These are phyloP conservation scores for Xylocampa areola DNA, from an alignment of 2,888 invertebrate species.

Conservation along the genomic window DNA sequence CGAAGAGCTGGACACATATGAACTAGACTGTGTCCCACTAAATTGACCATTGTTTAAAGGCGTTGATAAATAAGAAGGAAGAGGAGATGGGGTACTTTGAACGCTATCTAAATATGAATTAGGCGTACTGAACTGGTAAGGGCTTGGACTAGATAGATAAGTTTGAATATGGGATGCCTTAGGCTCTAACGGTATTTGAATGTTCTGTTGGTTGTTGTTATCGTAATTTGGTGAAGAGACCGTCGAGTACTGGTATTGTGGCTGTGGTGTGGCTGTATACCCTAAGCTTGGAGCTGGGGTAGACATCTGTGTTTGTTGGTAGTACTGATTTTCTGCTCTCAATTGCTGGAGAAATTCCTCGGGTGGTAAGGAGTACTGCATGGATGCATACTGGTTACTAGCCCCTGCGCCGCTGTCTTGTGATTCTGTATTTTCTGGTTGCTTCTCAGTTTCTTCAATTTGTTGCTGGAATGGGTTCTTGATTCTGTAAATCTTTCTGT, in stretches of 20 bases:
- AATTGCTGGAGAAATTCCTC: constrained; percentile 85
- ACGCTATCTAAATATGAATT: constrained; percentile 73
- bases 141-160: constrained; percentile 71
- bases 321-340: constrained; percentile 81
- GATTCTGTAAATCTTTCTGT: constrained; percentile 81
- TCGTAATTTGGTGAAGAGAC: constrained; percentile 74
- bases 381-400: constrained; percentile 86
- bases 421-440: constrained; percentile 64
- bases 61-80: constrained; percentile 79
- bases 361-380: constrained; percentile 86
- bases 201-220: constrained; percentile 71
- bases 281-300: constrained; percentile 77
- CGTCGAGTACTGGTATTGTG: constrained; percentile 82
- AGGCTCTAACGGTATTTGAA: constrained; percentile 74
- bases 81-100: constrained; percentile 80
- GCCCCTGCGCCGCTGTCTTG: constrained; percentile 82
- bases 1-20: constrained; percentile 82
- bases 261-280: constrained; percentile 83
- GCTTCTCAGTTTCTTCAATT: constrained; percentile 69
- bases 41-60: constrained; percentile 77
- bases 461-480: constrained; percentile 85
- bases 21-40: constrained; percentile 75
- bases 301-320: constrained; percentile 75
- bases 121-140: constrained; percentile 74
- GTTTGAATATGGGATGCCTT: constrained; percentile 72